These are phyloP conservation scores for Belgica antarctica DNA, from an alignment of 2,888 invertebrate genomes.

Conservation along the genomic window DNA sequence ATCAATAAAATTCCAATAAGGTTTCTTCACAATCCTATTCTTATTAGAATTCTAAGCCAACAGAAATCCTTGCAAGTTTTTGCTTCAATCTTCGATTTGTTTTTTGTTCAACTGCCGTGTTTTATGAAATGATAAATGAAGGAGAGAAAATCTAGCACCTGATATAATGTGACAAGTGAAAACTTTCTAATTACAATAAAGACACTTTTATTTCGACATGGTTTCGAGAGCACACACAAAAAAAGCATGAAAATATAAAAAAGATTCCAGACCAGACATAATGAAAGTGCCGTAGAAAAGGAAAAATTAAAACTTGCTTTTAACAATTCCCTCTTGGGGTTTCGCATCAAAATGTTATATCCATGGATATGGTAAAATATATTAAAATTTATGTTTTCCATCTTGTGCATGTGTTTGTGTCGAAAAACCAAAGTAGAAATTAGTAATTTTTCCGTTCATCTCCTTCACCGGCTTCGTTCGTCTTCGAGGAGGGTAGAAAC, in stretches of 20 bases:
- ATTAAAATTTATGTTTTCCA: slow-evolving; percentile 43
- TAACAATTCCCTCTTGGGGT: slow-evolving; percentile 40
- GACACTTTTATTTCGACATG: slow-evolving; percentile 41
- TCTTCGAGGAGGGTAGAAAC: not conserved
- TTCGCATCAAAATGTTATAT: slow-evolving; percentile 36
- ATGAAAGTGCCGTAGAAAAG: slow-evolving; percentile 40
- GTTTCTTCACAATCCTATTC: too few species aligned
- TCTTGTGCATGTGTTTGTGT: slow-evolving; percentile 33
- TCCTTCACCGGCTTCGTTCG: not conserved
- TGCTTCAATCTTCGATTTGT: too few species aligned
- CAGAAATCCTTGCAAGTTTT: too few species aligned
- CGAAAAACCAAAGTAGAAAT: slow-evolving; percentile 41
- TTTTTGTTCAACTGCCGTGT: not conserved
- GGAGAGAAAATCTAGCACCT: slow-evolving; percentile 28
- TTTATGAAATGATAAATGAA: not conserved
- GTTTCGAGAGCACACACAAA: slow-evolving; percentile 30
- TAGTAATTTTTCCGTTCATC: slow-evolving; percentile 16
- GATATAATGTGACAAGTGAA: slow-evolving; percentile 43
- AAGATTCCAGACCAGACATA: slow-evolving; percentile 39
- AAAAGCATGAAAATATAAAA: slow-evolving; percentile 5
- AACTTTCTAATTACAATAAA: slow-evolving; percentile 43
- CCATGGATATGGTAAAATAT: slow-evolving; percentile 42
- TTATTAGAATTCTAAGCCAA: not conserved
- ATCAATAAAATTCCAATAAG: not conserved
- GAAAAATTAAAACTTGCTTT: slow-evolving; percentile 44